These are phyloP conservation scores for Drosophila biarmipes DNA, from an alignment of 1,140 invertebrate species.

Conservation along the genomic window DNA sequence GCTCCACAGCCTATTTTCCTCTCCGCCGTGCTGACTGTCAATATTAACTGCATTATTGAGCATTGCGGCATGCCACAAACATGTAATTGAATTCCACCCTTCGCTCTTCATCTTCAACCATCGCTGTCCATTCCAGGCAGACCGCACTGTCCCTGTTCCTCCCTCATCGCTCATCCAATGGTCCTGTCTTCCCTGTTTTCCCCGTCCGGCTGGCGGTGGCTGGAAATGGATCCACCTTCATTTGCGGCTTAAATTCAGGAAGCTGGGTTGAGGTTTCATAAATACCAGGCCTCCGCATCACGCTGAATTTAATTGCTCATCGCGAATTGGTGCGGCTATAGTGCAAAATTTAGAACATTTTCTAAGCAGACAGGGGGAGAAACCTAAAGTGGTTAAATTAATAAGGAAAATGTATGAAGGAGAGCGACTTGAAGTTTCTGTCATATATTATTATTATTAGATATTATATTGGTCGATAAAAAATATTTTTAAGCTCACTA, in stretches of 20 bases:
- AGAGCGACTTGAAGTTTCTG: no score
- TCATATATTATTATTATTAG: no score
- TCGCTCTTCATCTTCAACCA: conserved; percentile 38
- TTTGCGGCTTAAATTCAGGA: conserved; percentile 9
- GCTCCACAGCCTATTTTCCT: conserved; percentile 1
- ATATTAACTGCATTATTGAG: conserved; percentile 83
- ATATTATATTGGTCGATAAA: no score
- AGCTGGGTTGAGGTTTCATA: conserved; percentile 33
- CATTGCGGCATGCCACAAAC: conserved; percentile 81
- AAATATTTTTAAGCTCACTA: no score
- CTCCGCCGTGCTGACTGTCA: conserved; percentile 43
- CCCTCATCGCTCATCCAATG: conserved; percentile 51
- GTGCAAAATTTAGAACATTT: conserved; percentile 73
- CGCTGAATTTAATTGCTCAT: conserved; percentile 79
- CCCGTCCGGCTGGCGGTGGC: conserved; percentile 2
- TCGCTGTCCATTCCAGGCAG: conserved; percentile 35
- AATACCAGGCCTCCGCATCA: conserved; percentile 37
- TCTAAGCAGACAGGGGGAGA: neutral
- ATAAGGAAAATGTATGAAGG: no score
- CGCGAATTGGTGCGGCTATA: conserved; percentile 69
- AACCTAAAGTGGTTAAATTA: neutral
- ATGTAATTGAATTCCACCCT: conserved; percentile 82
- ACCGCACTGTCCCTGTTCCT: conserved; percentile 27
- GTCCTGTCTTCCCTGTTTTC: conserved; percentile 53
- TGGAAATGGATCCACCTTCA: conserved; percentile 58